A percentile compares a stretch with the other conserved stretches of the same genome.
Evolutionary conservation across 2,797 vertebrate species (phyloP).

Genomic region (Lithobates pipiens): DNA sequence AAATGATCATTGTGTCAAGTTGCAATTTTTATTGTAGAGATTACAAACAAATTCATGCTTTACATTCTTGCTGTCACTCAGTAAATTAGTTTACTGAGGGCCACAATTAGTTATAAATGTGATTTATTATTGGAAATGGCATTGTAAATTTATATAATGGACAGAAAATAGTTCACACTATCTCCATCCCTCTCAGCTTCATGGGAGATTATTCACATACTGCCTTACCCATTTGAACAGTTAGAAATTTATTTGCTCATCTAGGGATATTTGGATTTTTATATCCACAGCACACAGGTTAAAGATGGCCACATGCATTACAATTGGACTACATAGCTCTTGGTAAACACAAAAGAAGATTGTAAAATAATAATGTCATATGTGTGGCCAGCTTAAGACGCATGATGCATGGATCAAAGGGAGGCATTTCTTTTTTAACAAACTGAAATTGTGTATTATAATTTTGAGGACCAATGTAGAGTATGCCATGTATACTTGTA

Average conservation of each 20-base stretch:
- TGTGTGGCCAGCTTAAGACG: not conserved
- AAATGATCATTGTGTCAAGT: not conserved
- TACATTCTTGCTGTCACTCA: not conserved
- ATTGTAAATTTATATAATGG: not conserved
- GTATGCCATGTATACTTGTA: conserved; percentile 22
- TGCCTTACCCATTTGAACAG: not conserved
- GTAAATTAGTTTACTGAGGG: not conserved
- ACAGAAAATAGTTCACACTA: not conserved
- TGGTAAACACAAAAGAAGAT: no score
- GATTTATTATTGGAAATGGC: not conserved
- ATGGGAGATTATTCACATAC: not conserved
- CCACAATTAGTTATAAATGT: not conserved
- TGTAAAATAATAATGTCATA: no score
- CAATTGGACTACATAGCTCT: not conserved
- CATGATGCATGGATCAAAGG: not conserved
- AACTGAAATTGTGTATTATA: not conserved
- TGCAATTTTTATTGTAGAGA: not conserved
- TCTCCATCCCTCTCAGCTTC: not conserved
- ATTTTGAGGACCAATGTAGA: conserved; percentile 45
- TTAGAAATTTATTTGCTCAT: not conserved
- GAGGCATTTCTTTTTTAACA: not conserved
- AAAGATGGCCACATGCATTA: not conserved
- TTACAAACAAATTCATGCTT: not conserved
- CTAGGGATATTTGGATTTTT: not conserved
- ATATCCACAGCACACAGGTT: not conserved